phyloP scores from a whole-genome alignment of 2,888 invertebrate genomes.

The Hesperia comma region DNA sequence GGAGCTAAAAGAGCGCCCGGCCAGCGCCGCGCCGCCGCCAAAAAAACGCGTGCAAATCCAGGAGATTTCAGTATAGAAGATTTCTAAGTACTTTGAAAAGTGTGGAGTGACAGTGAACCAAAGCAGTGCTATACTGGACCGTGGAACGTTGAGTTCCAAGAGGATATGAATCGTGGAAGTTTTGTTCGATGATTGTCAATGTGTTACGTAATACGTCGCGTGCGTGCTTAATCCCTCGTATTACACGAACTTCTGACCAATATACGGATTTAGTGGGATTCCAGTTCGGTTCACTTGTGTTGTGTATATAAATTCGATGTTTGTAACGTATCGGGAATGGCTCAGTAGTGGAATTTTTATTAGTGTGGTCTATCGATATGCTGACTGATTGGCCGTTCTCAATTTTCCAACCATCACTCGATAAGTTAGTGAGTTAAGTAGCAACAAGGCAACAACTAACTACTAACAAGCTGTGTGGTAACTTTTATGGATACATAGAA shows the following conservation, averaged over 20 bases:
- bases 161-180: too few species aligned
- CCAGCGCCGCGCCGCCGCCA: constrained; percentile 74
- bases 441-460: too few species aligned
- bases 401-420: too few species aligned
- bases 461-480: too few species aligned
- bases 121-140: neutral
- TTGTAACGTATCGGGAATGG: constrained; percentile 30
- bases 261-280: constrained; percentile 32
- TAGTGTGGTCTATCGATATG: neutral
- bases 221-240: constrained; percentile 35
- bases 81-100: constrained; percentile 46
- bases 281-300: constrained; percentile 32
- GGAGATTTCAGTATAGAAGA: constrained; percentile 90
- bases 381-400: neutral
- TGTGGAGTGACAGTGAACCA: constrained; percentile 7
- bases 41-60: constrained; percentile 92
- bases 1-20: constrained; percentile 73
- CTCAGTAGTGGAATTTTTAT: constrained; percentile 2
- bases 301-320: constrained; percentile 22
- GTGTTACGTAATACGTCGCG: constrained; percentile 8
- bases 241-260: constrained; percentile 35
- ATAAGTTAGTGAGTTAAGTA: too few species aligned
- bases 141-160: too few species aligned
- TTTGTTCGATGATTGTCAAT: neutral
- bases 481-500: too few species aligned